Conservation (phyloP, 1,140 invertebrate genomes). For the Danaus melanippus region DNA sequence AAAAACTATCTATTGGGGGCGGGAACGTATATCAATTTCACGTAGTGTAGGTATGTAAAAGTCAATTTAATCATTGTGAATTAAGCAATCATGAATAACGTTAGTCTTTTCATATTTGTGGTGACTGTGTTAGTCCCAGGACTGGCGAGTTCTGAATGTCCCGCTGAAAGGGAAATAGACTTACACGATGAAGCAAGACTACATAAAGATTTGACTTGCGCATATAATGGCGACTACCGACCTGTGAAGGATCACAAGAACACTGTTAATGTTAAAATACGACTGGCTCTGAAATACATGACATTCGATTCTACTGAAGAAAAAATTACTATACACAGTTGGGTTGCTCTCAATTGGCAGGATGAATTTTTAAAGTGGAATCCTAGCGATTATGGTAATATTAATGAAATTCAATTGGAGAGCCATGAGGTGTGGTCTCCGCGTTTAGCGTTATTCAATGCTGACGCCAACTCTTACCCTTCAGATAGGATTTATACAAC, state of each 20-base stretch:
- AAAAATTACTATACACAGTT: conserved; percentile 56
- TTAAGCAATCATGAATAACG: conserved; percentile 21
- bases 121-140: neutral
- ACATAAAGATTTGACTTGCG: conserved; percentile 42
- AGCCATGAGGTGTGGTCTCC: conserved; percentile 57
- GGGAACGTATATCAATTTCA: conserved; percentile 26
- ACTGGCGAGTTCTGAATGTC: conserved; percentile 18
- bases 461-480: conserved; percentile 41
- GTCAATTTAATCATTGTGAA: conserved; percentile 6
- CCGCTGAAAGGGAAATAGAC: conserved; percentile 21
- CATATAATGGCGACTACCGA: conserved; percentile 41
- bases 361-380: conserved; percentile 56
- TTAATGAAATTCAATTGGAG: conserved; percentile 50
- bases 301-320: conserved; percentile 55
- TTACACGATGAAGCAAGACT: conserved; percentile 46
- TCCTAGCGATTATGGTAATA: conserved; percentile 44
- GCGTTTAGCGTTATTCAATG: conserved; percentile 51
- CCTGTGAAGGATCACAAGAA: conserved; percentile 51
- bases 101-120: conserved; percentile 11
- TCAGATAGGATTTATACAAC: conserved; percentile 49
- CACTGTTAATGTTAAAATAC: conserved; percentile 45
- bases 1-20: conserved; percentile 22
- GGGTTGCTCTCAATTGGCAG: conserved; percentile 54
- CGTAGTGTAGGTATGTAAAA: conserved; percentile 10
- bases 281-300: conserved; percentile 55